Percentiles rank a stretch among this genome's conserved stretches.
Evolutionary conservation across 2,797 vertebrate genomes (phyloP).

Genomic region (Anniella stebbinsi): DNA sequence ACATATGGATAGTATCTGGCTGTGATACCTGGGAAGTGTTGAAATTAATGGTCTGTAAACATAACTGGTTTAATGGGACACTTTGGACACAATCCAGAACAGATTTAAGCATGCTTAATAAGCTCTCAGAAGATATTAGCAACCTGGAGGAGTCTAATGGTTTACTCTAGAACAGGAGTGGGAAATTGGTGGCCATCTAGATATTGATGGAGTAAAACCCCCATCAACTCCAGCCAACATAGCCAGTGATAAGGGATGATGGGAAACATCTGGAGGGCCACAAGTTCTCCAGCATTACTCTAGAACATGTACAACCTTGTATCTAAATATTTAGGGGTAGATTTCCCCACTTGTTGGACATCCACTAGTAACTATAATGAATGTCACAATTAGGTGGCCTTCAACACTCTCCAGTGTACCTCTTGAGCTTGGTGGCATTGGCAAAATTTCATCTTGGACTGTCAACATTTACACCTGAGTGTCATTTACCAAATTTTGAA

Average conservation of each 20-base stretch:
- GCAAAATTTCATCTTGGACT: neutral
- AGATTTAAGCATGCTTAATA: neutral
- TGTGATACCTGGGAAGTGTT: neutral
- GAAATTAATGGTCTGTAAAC: conserved; percentile 21
- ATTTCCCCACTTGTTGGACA: neutral
- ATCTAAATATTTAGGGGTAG: neutral
- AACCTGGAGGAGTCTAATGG: neutral
- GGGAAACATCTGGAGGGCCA: neutral
- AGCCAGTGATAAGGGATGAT: neutral
- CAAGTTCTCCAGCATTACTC: no score
- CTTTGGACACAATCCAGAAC: conserved; percentile 13
- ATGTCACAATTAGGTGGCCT: neutral
- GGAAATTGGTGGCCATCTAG: neutral
- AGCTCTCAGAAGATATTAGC: neutral
- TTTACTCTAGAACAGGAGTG: neutral
- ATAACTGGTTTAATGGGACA: conserved; percentile 5
- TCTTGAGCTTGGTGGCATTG: neutral
- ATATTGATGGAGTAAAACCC: neutral
- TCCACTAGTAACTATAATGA: neutral
- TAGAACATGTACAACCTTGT: neutral
- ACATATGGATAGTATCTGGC: neutral
- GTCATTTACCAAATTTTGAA: neutral
- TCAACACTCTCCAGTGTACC: neutral
- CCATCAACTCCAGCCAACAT: neutral
- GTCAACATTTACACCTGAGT: neutral